Evolutionary conservation across 1,140 invertebrate genomes (phyloP).

Genomic region (Sycobia sp.): DNA sequence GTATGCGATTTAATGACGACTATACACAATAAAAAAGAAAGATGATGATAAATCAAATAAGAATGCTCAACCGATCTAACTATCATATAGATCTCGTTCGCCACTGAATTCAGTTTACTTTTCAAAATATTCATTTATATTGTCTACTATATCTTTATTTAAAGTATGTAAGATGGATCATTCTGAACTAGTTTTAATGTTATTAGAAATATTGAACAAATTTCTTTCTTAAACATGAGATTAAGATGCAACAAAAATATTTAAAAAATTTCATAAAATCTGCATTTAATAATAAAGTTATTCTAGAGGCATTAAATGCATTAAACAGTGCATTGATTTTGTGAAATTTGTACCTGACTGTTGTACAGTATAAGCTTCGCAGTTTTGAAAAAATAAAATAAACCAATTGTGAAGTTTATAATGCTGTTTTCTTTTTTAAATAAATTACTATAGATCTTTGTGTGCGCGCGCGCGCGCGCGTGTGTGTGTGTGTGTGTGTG

Average conservation of each 20-base stretch:
- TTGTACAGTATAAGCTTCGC: conserved; percentile 27
- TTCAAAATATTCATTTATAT: conserved; percentile 7
- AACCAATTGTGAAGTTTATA: conserved; percentile 18
- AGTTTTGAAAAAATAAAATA: conserved; percentile 11
- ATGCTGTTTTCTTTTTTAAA: neutral
- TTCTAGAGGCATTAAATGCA: conserved; percentile 30
- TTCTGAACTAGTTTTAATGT: conserved; percentile 22
- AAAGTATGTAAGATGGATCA: conserved; percentile 36
- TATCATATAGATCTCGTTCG: no score
- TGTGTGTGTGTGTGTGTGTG: neutral
- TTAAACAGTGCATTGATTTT: conserved; percentile 20
- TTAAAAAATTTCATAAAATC: neutral
- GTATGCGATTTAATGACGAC: no score
- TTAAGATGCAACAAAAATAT: conserved; percentile 13
- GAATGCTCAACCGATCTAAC: no score
- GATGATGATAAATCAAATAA: no score
- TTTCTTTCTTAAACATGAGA: conserved; percentile 14
- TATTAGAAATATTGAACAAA: conserved; percentile 17
- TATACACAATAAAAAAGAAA: no score
- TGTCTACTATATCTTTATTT: conserved; percentile 22
- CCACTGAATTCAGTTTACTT: conserved; percentile 28
- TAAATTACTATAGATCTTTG: no score
- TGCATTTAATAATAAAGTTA: conserved; percentile 9
- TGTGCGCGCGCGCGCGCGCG: no score
- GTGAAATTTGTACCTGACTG: conserved; percentile 36